Evolutionary conservation across 2,797 vertebrate genomes (phyloP).

Genomic region (Enoplosus armatus): DNA sequence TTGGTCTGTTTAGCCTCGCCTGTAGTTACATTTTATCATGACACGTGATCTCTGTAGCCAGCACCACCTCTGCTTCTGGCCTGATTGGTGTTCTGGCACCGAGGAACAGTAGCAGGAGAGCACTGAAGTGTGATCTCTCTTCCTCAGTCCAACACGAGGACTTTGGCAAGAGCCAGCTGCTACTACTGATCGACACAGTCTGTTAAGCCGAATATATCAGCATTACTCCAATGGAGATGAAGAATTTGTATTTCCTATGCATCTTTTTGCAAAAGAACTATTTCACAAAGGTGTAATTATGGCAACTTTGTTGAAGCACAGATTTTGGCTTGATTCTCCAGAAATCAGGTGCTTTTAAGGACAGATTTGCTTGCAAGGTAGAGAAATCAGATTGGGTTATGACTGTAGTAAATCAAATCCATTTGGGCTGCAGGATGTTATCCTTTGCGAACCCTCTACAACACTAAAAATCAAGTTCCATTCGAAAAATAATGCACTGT

Average conservation of each 20-base stretch:
- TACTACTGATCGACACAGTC: slow-evolving; percentile 36
- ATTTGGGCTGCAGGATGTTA: slow-evolving; percentile 41
- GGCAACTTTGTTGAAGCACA: slow-evolving; percentile 16
- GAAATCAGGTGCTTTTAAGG: slow-evolving; percentile 38
- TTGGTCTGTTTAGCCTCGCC: slow-evolving; percentile 33
- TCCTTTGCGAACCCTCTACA: neutral
- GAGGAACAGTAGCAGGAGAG: slow-evolving; percentile 48
- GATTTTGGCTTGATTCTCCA: neutral
- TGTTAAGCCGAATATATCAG: slow-evolving; percentile 33
- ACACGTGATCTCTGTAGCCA: slow-evolving; percentile 44
- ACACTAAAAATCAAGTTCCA: slow-evolving; percentile 36
- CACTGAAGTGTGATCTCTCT: slow-evolving; percentile 55
- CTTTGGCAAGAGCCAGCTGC: slow-evolving; percentile 18
- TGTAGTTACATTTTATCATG: slow-evolving; percentile 56
- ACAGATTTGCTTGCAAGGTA: slow-evolving; percentile 14
- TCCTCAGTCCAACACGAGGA: slow-evolving; percentile 36
- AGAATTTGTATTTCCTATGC: slow-evolving; percentile 19
- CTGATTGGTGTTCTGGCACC: slow-evolving; percentile 59
- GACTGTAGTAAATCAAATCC: slow-evolving; percentile 55
- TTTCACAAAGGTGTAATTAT: slow-evolving; percentile 29
- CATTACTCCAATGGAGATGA: slow-evolving; percentile 5
- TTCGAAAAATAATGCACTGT: slow-evolving; percentile 17
- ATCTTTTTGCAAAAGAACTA: slow-evolving; percentile 27
- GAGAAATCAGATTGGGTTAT: slow-evolving; percentile 44
- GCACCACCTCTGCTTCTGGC: slow-evolving; percentile 47